Evolutionary conservation across 2,113 vertebrate species (phyloP), one percentile per base, ranked within the genome.

Genomic region (Thalassarche chlororhynchos): DNA sequence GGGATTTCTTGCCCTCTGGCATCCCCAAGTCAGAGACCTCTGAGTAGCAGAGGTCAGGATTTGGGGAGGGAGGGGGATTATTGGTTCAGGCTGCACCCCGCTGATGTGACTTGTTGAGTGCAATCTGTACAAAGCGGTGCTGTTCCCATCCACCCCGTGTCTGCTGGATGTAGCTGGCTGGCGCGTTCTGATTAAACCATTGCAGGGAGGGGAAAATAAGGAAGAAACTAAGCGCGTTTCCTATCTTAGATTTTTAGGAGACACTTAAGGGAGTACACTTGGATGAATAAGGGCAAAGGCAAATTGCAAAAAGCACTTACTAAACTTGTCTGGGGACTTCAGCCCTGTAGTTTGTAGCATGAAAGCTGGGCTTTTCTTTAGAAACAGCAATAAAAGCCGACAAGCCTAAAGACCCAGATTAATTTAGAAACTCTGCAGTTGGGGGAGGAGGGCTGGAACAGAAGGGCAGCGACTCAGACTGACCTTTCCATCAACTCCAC

Each of bases 1-100:
- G 8, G 64, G 42, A 69, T 84, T 94, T 90, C 64, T 90, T 90
- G 79, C 60, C 91, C 93, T 82, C 85, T 93, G 91, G 72, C 83
- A 82, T 79, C 42, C 49, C 23, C 17, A 11, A 60, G 52, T 55
- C 21, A 5, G 74, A 94, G 62, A 76, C 44, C 62, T 78, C 14
- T 0, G 15, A 66, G 49, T 38, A 60, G 36, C 58, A 66, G 66
- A 77, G 91, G 93, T 96, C 69, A 84, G 58, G 83, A 36, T 88
- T 70, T 95, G 57, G 24, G 69, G 62, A 28, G 54, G 62, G 36
- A 8, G 20, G 23, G 64, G 51, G 26, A 5, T 3, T 47, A 6
- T 31, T 44, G 90, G 74, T 80, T 82, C 34, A 38, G 69, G 69
- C 82, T 95, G 83, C 34, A 51, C 12, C 72, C 81, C 0, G 6